Conservation (phyloP, 2,888 invertebrate species). For the Drosophila acutilabella region DNA sequence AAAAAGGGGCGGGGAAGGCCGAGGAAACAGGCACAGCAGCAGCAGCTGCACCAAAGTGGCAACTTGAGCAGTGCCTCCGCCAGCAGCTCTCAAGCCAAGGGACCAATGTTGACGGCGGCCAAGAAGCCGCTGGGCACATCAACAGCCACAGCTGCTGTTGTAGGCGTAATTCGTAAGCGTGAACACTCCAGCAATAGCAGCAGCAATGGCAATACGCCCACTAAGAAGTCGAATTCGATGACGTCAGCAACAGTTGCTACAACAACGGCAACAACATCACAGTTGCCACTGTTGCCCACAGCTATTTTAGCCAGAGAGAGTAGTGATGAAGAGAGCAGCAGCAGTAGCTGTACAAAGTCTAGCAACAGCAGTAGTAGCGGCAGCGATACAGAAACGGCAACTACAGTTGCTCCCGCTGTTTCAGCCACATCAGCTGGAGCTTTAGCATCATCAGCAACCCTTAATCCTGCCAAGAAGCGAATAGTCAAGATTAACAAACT, state of each 20-base stretch:
- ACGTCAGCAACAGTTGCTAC: conserved; percentile 28
- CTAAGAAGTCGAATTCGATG: conserved; percentile 67
- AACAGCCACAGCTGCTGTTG: conserved; percentile 6
- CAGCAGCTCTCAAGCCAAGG: conserved; percentile 78
- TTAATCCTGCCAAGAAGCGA: conserved; percentile 50
- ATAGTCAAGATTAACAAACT: conserved; percentile 53
- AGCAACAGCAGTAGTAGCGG: conserved; percentile 42
- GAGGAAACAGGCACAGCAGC: conserved; percentile 81
- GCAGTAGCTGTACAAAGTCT: conserved; percentile 55
- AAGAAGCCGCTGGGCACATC: conserved; percentile 79
- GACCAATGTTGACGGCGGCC: conserved; percentile 81
- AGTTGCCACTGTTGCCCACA: conserved; percentile 18
- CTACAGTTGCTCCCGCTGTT: background rate
- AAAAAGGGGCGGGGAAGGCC: conserved; percentile 85
- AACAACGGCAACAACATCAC: conserved; percentile 1
- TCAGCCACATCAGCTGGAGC: conserved; percentile 1
- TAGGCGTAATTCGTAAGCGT: conserved; percentile 82
- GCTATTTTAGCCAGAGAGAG: conserved; percentile 15
- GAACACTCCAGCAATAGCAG: conserved; percentile 69
- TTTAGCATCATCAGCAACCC: conserved; percentile 26
- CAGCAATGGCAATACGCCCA: conserved; percentile 68
- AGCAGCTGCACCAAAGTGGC: conserved; percentile 60
- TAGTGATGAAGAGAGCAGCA: conserved; percentile 63
- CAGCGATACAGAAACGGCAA: conserved; percentile 10
- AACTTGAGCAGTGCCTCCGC: conserved; percentile 79